Evolutionary conservation across 2,888 invertebrate species (phyloP).

Genomic region (Lymantria monacha): DNA sequence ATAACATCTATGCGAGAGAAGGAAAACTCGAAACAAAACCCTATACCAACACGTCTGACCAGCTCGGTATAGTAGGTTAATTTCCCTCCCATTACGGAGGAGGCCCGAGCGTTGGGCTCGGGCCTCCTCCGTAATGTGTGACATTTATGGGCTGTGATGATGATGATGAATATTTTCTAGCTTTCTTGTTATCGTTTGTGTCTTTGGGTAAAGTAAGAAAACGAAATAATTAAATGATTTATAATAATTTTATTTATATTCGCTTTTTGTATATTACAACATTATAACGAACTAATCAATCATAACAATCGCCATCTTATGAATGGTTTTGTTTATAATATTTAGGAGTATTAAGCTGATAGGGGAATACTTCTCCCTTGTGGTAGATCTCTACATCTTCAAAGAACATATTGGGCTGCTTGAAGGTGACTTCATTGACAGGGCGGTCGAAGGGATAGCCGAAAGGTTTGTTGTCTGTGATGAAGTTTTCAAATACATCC

Average conservation of each 20-base stretch:
- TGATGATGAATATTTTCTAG: too few relatives aligned
- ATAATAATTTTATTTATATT: conserved; percentile 1
- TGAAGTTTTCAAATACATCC: conserved; percentile 43
- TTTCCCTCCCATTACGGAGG: too few relatives aligned
- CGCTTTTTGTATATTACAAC: conserved; percentile 4
- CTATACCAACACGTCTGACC: too few relatives aligned
- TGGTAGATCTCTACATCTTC: conserved; percentile 81
- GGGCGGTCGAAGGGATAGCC: conserved; percentile 84
- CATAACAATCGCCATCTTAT: conserved; percentile 3
- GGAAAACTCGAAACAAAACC: too few relatives aligned
- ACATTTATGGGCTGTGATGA: too few relatives aligned
- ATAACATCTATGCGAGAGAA: too few relatives aligned
- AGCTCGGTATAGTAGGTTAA: too few relatives aligned
- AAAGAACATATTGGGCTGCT: conserved; percentile 82
- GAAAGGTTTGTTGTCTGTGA: conserved; percentile 76
- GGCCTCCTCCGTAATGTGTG: too few relatives aligned
- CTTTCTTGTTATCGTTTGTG: too few relatives aligned
- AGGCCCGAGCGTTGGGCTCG: too few relatives aligned
- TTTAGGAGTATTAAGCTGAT: conserved; percentile 47
- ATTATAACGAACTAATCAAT: neutral
- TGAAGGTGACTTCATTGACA: conserved; percentile 62
- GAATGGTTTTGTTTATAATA: conserved; percentile 31
- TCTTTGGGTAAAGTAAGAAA: neutral
- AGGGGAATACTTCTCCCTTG: conserved; percentile 54
- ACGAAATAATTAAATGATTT: neutral